Conservation (phyloP, 1,140 invertebrate genomes). For the Hyles vespertilio region DNA sequence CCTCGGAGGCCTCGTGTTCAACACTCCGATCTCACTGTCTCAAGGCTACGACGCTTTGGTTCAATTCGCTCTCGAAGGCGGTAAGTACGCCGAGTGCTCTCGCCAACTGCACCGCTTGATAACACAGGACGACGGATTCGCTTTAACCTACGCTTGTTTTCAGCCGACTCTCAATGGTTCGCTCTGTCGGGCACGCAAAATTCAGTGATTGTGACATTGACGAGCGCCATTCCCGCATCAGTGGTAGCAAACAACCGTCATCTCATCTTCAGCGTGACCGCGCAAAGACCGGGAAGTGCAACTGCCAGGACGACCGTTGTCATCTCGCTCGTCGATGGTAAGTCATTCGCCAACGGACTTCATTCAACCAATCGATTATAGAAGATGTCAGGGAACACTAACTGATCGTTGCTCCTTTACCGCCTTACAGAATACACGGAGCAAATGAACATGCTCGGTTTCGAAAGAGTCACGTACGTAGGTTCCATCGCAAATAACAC, state of each 20-base stretch:
- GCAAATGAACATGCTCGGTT: too few relatives aligned
- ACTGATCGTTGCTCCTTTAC: too few relatives aligned
- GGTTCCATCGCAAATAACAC: too few relatives aligned
- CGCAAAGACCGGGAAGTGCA: constrained; percentile 9
- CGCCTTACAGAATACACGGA: neutral
- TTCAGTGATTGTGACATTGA: constrained; percentile 13
- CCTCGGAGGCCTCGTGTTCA: neutral
- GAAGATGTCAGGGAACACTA: too few relatives aligned
- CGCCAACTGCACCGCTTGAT: too few relatives aligned
- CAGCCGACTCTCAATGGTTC: constrained; percentile 32
- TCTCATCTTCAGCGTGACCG: constrained; percentile 23
- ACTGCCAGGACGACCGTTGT: constrained; percentile 21
- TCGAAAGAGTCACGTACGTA: too few relatives aligned
- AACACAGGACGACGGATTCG: too few relatives aligned
- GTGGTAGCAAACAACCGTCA: constrained; percentile 27
- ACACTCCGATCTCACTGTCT: neutral
- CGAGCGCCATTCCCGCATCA: constrained; percentile 16
- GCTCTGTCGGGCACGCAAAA: constrained; percentile 10
- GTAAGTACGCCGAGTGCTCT: neutral
- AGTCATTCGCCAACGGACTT: too few relatives aligned
- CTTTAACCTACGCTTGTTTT: constrained; percentile 10
- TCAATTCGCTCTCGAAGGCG: constrained; percentile 8
- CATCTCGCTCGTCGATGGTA: constrained; percentile 11
- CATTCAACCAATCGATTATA: too few relatives aligned
- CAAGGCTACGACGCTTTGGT: neutral